A percentile compares a stretch with the other conserved stretches of the same genome.
Conservation (phyloP, 2,113 vertebrate species). For the Oxyruncus cristatus region DNA sequence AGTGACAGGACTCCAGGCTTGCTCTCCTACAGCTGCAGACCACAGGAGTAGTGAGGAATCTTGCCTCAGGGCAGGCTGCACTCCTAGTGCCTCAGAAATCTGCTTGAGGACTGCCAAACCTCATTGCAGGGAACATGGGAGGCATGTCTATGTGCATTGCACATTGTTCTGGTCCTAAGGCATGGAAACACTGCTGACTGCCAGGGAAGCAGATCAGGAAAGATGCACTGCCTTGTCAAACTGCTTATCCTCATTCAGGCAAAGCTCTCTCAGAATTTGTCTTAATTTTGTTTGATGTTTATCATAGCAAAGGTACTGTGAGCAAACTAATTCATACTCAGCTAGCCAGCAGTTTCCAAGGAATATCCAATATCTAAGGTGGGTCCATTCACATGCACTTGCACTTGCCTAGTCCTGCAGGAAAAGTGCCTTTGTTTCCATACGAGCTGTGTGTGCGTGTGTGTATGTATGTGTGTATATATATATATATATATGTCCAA, state of each 20-base stretch:
- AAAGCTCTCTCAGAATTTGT: not conserved
- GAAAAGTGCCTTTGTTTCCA: not conserved
- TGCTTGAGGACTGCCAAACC: not conserved
- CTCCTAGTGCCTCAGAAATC: not conserved
- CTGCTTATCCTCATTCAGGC: not conserved
- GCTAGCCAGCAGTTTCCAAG: not conserved
- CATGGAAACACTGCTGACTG: not conserved
- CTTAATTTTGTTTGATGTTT: not conserved
- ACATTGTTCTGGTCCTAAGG: not conserved
- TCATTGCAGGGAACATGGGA: not conserved
- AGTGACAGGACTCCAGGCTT: not conserved
- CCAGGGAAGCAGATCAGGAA: not conserved
- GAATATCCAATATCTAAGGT: not conserved
- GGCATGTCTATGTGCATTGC: not conserved
- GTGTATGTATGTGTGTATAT: not conserved
- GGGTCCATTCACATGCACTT: fast-evolving
- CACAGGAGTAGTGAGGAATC: not conserved
- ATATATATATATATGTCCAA: not conserved
- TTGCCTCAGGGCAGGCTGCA: not conserved
- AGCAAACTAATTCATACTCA: not conserved
- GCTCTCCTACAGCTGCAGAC: not conserved
- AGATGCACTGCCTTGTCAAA: not conserved
- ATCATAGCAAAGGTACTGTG: not conserved
- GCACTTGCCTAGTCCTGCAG: not conserved
- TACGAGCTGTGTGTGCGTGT: not conserved